Evolutionary conservation across 1,140 invertebrate species (phyloP).

Genomic region (Psix sp.): DNA sequence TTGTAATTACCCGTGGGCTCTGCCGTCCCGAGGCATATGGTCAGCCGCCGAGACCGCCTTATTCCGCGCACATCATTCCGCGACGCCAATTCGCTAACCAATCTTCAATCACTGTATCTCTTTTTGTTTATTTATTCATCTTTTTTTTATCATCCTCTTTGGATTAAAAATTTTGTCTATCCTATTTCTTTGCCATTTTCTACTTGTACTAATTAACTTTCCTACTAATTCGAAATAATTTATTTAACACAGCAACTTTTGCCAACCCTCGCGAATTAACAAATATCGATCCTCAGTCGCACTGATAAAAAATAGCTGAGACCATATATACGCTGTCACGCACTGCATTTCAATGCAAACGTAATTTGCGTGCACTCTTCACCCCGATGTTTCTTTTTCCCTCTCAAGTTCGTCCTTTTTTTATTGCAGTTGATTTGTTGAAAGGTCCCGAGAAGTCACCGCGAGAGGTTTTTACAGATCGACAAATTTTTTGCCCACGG

Average conservation of each 20-base stretch:
- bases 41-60: conserved; percentile 55
- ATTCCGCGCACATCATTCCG: conserved; percentile 61
- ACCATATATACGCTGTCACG: conserved; percentile 16
- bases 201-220: too few species aligned
- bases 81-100: background rate
- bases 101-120: background rate
- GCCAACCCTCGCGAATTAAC: conserved; percentile 17
- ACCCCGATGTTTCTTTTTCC: background rate
- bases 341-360: conserved; percentile 38
- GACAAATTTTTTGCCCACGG: background rate
- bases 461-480: background rate
- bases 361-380: conserved; percentile 1
- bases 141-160: too few species aligned
- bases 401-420: too few species aligned
- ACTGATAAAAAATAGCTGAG: conserved; percentile 38
- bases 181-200: too few species aligned
- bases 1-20: conserved; percentile 72
- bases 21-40: conserved; percentile 69
- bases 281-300: conserved; percentile 49
- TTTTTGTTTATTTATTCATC: background rate
- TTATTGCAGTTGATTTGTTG: conserved; percentile 11
- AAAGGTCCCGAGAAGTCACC: conserved; percentile 5
- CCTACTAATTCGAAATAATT: background rate
- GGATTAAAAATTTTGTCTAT: too few species aligned
- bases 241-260: background rate